A percentile compares a stretch with the other conserved stretches of the same genome.
Conservation (phyloP, 2,113 vertebrate genomes). For the Gallinago jamesoni region DNA sequence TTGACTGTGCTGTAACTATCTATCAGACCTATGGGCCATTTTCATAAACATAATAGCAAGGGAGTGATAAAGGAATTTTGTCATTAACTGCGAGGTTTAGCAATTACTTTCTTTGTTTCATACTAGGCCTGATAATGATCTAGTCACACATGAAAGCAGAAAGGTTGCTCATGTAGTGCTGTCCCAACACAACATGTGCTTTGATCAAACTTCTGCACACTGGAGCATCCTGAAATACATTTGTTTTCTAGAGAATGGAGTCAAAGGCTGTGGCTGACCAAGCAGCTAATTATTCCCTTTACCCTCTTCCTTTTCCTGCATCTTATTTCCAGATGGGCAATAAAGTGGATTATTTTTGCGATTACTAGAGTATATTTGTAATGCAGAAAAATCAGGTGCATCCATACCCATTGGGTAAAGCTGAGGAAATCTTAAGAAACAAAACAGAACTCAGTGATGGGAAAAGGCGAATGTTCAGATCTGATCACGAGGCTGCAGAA, state of each 20-base stretch:
- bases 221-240: not conserved
- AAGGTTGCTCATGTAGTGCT: not conserved
- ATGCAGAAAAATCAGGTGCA: not conserved
- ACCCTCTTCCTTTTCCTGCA: not conserved
- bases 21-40: not conserved
- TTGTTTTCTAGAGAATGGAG: not conserved
- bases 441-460: not conserved
- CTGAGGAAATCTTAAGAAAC: not conserved
- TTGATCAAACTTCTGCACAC: not conserved
- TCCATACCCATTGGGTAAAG: not conserved
- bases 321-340: not conserved
- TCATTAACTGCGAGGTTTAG: not conserved
- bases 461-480: not conserved
- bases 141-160: not conserved
- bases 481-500: not conserved
- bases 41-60: not conserved
- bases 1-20: not conserved
- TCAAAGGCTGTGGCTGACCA: not conserved
- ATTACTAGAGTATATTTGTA: not conserved
- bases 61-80: not conserved
- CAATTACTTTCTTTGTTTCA: not conserved
- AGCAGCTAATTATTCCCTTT: not conserved
- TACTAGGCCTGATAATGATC: not conserved
- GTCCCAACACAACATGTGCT: accelerated
- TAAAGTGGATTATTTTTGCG: not conserved